Base-by-base conservation (phyloP, 2,113 vertebrate species). In the Protobothrops flavoviridis region DNA sequence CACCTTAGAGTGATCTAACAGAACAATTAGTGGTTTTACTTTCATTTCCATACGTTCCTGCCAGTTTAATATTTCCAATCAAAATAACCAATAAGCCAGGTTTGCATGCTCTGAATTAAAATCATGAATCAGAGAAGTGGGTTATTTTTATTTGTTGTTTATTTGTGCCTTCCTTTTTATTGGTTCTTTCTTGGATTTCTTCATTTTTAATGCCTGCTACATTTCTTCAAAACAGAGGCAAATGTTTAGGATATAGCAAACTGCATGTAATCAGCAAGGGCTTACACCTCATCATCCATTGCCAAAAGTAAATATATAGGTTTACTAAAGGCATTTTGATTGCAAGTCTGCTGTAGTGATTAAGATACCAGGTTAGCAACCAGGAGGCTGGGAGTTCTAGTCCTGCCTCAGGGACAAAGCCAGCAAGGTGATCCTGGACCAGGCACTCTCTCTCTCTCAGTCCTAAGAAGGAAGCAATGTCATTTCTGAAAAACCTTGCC, bases 1-100 rank as follows among this genome's bases (percentile, higher is more conserved):
- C 55, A 43, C 55, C 53, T 97, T 95, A 85, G 0, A 95, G 94
- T 93, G 95, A 96, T 95, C 96, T 94, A 91, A 90, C 90, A 90
- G 93, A 94, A 94, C 94, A 96, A 45, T 43, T 43, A 0, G 33
- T 39, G 52, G n/a, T 89, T 88, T 93, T 94, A 90, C 91, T 94
- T 95, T 92, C 96, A 95, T 94, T 90, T 93, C 95, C 95, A 57
- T 12, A 89, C 23, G 92, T 94, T 95, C 92, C 96, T 96, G 59
- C 92, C 23, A 39, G 88, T 56, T 59, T 89, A 89, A 29, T 59
- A 23, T 57, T 89, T 89, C 88, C 88, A 89, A 43, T 57, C 39
- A 89, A 89, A 57, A 45, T 89, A n/a, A 45, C 33, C 57, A 89
- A 57, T 17, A 33, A 89, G 11, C 23, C 55, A 59, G 21, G 64